Conservation (phyloP, 2,113 vertebrate genomes). For the Tychaedon coryphoeus region DNA sequence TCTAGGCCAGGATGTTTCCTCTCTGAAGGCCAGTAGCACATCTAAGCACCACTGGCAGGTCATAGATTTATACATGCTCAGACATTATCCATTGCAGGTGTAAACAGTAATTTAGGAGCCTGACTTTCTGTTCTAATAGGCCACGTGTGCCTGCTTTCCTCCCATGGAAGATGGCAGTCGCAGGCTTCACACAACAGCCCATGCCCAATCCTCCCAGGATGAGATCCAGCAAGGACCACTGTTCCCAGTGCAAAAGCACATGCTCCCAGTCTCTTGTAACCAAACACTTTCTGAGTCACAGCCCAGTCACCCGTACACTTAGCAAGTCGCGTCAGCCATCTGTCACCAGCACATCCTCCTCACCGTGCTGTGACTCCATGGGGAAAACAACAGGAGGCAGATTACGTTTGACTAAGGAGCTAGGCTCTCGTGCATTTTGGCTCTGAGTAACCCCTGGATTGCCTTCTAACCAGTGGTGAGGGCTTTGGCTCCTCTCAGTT, state of each 20-base stretch:
- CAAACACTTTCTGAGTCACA: conserved; percentile 67
- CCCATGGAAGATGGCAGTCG: not conserved
- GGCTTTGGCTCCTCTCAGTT: not conserved
- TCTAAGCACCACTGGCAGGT: not conserved
- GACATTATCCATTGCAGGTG: not conserved
- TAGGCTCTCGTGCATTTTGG: not conserved
- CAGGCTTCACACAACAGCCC: not conserved
- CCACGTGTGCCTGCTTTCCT: not conserved
- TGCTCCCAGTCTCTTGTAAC: conserved; percentile 1
- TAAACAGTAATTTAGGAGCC: conserved; percentile 22
- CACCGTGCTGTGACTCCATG: conserved; percentile 4
- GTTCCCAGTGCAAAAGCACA: not conserved
- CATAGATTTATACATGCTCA: not conserved
- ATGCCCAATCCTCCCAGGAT: not conserved
- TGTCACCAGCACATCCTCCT: conserved; percentile 65
- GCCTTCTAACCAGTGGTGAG: not conserved
- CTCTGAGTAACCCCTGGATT: conserved; percentile 23
- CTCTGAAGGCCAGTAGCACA: conserved; percentile 6
- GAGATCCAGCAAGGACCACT: not conserved
- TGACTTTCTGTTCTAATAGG: not conserved
- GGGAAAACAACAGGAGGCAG: conserved; percentile 49
- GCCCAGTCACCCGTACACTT: conserved; percentile 27
- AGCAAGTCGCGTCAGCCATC: conserved; percentile 29
- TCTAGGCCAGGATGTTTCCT: not conserved
- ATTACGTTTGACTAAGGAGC: not conserved